A percentile compares a stretch with the other conserved stretches of the same genome.
Evolutionary conservation across 2,797 vertebrate species (phyloP).

Genomic region (Eidolon dupreanum): DNA sequence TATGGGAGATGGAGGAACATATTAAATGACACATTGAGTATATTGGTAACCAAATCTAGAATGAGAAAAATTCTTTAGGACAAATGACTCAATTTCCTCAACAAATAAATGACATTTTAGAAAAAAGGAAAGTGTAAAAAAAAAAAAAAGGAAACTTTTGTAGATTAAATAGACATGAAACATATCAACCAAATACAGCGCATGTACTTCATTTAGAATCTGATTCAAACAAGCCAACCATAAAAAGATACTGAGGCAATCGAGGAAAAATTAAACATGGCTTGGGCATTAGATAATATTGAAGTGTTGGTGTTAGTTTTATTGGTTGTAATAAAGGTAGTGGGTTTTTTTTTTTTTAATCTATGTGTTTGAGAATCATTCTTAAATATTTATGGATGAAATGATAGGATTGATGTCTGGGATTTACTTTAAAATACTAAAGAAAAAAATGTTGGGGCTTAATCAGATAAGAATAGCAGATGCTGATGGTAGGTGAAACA

Average conservation of each 20-base stretch:
- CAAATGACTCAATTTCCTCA: conserved; percentile 43
- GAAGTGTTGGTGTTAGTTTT: conserved; percentile 17
- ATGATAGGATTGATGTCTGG: not conserved
- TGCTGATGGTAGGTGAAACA: not conserved
- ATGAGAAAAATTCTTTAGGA: conserved; percentile 20
- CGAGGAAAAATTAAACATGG: conserved; percentile 25
- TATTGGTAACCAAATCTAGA: conserved; percentile 30
- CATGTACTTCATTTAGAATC: conserved; percentile 35
- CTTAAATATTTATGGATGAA: conserved; percentile 20
- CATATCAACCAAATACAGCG: not conserved
- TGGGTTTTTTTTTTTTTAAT: not conserved
- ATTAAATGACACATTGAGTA: not conserved
- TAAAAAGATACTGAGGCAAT: conserved; percentile 22
- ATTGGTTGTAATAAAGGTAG: not conserved
- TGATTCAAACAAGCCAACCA: conserved; percentile 31
- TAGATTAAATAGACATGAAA: conserved; percentile 34
- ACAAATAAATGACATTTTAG: not conserved
- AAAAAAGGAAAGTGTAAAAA: not conserved
- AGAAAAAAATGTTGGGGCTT: not conserved
- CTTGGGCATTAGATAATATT: conserved; percentile 29
- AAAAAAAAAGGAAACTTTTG: not conserved
- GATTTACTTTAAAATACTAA: conserved; percentile 46
- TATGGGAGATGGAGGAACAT: not conserved
- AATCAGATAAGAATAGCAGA: conserved; percentile 24
- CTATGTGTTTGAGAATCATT: not conserved